Percentiles rank a stretch among this genome's conserved stretches.
Conservation (phyloP, 2,888 invertebrate genomes). For the Calliopum simillimum region DNA sequence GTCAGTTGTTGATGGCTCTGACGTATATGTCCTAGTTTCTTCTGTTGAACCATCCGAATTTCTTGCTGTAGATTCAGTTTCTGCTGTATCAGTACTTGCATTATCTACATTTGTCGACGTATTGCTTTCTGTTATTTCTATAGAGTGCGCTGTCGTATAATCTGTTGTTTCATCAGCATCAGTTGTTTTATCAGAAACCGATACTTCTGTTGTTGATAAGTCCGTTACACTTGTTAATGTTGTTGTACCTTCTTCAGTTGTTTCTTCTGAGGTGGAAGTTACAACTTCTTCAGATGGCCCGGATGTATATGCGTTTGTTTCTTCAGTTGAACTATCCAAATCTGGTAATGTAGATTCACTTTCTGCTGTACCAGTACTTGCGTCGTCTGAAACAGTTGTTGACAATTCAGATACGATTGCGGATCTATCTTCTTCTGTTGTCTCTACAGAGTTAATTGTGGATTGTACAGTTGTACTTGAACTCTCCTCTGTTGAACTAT, state of each 20-base stretch:
- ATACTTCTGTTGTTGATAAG: conserved; percentile 2
- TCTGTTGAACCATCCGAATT: not conserved
- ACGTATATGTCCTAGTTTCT: not conserved
- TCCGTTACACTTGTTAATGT: not conserved
- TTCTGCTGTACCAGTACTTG: not conserved
- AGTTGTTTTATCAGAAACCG: too few species aligned
- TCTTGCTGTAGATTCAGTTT: not conserved
- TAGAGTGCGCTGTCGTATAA: not conserved
- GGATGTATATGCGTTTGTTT: not conserved
- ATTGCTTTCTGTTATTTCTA: not conserved
- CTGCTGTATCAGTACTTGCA: not conserved
- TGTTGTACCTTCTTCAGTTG: not conserved
- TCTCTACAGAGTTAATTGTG: not conserved
- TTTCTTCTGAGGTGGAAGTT: too few species aligned
- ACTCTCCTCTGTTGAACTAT: too few species aligned
- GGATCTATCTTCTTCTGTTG: not conserved
- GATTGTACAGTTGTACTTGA: too few species aligned
- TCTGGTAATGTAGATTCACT: not conserved
- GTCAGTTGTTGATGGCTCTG: not conserved
- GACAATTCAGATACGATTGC: not conserved
- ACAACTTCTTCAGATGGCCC: not conserved
- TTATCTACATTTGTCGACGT: not conserved
- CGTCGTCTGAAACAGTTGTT: not conserved
- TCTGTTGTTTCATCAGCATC: not conserved
- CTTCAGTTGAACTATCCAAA: conserved; percentile 12